These are phyloP conservation scores for Cryptus armator DNA, from an alignment of 2,888 invertebrate species.

Conservation along the genomic window DNA sequence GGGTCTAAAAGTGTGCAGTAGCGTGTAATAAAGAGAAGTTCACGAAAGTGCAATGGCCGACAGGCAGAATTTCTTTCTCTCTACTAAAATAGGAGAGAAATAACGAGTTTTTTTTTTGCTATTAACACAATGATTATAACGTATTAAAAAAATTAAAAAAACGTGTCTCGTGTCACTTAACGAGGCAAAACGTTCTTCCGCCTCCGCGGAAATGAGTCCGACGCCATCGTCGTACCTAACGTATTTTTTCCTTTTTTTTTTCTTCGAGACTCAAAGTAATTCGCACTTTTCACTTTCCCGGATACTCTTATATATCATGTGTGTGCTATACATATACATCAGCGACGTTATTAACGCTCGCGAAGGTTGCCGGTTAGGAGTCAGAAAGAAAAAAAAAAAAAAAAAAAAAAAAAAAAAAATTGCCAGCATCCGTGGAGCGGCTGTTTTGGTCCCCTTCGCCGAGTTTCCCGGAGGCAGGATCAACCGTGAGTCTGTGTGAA, in stretches of 20 bases:
- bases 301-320: constrained; percentile 23
- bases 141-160: not conserved
- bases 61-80: not conserved
- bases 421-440: constrained; percentile 3
- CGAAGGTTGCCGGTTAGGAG: constrained; percentile 22
- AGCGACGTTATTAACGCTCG: constrained; percentile 47
- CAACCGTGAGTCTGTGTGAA: constrained; percentile 33
- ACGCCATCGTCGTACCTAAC: not conserved
- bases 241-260: constrained; percentile 22
- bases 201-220: constrained; percentile 26
- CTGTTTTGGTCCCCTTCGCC: constrained; percentile 14
- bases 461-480: constrained; percentile 37
- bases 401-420: not conserved
- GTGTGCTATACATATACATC: not conserved
- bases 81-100: not conserved
- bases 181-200: constrained; percentile 35
- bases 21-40: too few relatives aligned
- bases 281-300: constrained; percentile 36
- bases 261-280: constrained; percentile 30
- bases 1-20: too few relatives aligned
- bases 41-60: too few relatives aligned
- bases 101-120: not conserved
- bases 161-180: constrained; percentile 16
- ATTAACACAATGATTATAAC: constrained; percentile 3
- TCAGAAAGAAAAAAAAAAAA: constrained; percentile 14